Conservation (phyloP, 2,113 vertebrate species). For the Takifugu bimaculatus region DNA sequence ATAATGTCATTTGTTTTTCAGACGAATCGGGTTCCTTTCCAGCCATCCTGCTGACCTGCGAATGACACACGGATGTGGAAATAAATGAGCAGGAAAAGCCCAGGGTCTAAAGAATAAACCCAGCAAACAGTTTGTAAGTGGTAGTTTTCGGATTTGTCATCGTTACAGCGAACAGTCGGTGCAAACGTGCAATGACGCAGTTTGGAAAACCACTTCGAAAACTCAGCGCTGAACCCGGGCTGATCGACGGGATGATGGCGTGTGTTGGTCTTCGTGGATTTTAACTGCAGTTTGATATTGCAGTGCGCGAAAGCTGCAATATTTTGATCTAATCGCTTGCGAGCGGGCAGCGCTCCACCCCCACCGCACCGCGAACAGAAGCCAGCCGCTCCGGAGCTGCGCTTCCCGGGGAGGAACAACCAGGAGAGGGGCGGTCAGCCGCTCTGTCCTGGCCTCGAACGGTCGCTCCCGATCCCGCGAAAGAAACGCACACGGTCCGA, state of each 20-base stretch:
- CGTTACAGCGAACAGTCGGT: constrained; percentile 44
- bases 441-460: constrained; percentile 20
- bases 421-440: constrained; percentile 24
- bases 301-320: constrained; percentile 15
- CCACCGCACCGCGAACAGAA: constrained; percentile 37
- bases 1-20: constrained; percentile 73
- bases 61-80: constrained; percentile 55
- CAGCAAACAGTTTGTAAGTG: constrained; percentile 24
- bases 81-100: constrained; percentile 18
- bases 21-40: constrained; percentile 69
- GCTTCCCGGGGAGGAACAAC: constrained; percentile 35
- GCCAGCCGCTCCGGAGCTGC: constrained; percentile 50
- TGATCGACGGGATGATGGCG: background rate
- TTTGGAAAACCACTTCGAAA: constrained; percentile 69
- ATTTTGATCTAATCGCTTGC: constrained; percentile 7
- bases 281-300: background rate
- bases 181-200: constrained; percentile 72
- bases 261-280: background rate
- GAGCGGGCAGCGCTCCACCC: constrained; percentile 24
- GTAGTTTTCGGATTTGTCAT: constrained; percentile 42
- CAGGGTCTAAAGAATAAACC: constrained; percentile 10
- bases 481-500: constrained; percentile 11
- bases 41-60: constrained; percentile 76
- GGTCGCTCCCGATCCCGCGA: constrained; percentile 3
- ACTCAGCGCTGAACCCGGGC: constrained; percentile 33